Conservation (phyloP, 1,140 invertebrate species). For the Popillia japonica region DNA sequence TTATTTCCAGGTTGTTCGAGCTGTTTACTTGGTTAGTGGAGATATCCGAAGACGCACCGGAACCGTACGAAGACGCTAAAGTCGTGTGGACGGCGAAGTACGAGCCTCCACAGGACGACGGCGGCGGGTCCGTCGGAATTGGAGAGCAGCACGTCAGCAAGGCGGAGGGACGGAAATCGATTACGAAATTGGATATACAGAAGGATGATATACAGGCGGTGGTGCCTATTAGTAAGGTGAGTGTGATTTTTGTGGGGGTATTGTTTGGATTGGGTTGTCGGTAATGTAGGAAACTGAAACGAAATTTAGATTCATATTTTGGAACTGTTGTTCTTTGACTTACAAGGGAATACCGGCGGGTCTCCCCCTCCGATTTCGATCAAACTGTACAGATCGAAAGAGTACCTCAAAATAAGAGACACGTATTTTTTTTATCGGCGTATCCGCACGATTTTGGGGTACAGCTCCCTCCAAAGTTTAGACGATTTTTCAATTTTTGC, state of each 20-base stretch:
- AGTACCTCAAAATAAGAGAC: too few species aligned
- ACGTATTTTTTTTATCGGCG: too few species aligned
- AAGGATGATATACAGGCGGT: slow-evolving; percentile 95
- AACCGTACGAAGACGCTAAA: slow-evolving; percentile 79
- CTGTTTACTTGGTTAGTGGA: slow-evolving; percentile 91
- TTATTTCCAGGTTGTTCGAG: slow-evolving; percentile 73
- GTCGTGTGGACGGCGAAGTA: slow-evolving; percentile 84
- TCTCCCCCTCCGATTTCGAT: too few species aligned
- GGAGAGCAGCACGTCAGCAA: slow-evolving; percentile 53
- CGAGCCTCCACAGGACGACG: slow-evolving; percentile 63
- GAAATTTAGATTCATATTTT: too few species aligned
- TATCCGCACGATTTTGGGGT: too few species aligned
- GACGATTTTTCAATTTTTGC: too few species aligned
- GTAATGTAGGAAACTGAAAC: too few species aligned
- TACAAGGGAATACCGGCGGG: too few species aligned
- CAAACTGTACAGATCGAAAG: too few species aligned
- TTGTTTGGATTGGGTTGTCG: too few species aligned
- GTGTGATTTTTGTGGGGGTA: slow-evolving; percentile 52
- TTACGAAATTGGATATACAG: slow-evolving; percentile 85
- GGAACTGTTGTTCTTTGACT: too few species aligned
- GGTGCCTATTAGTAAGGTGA: slow-evolving; percentile 94
- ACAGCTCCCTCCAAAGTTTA: too few species aligned
- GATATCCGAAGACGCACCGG: slow-evolving; percentile 81
- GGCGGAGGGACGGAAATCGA: slow-evolving; percentile 71
- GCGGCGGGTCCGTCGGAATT: slow-evolving; percentile 52